Evolutionary conservation across 2,797 vertebrate genomes (phyloP), one percentile per base, ranked within the genome.

Genomic region (Coracias cyanogaster): DNA sequence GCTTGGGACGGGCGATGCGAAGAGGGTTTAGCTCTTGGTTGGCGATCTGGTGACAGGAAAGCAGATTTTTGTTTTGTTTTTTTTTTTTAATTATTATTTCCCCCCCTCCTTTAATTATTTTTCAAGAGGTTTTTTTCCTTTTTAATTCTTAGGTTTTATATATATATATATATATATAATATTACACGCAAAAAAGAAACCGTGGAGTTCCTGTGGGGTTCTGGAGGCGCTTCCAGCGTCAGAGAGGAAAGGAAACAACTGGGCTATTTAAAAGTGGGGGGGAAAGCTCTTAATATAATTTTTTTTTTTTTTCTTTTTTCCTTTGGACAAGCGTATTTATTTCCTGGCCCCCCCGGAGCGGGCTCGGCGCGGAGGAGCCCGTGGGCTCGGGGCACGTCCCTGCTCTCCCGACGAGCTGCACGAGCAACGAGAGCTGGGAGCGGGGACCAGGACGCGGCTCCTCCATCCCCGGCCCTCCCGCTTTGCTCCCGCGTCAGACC

Each of bases 241-340:
- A 81, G 82, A 90, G 82, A 87, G 79, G 87, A 86, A 92, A 95
- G 93, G 84, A 88, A 73, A 67, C 62, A 22, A 74, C 55, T 61
- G 18, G 12, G 54, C 54, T 97, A 88, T 96, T 90, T 93, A 86
- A 90, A 78, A 39, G 28, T 51, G 64, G 79, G n/a, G 54, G 74
- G 72, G 24, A 64, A 73, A 77, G 82, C 86, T 94, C 41, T 87
- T 91, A 90, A 94, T 95, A 90, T 94, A 94, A 93, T 74, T 54
- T 66, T 72, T 82, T 66, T 71, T 90, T 79, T 54, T 16, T 43
- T 74, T 54, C 60, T 72, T 82, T 66, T 67, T 90, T 79, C 48
- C 41, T 43, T 89, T 45, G 49, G 83, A 86, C 82, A 87, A 91
- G 64, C 52, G 29, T 96, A 92, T 96, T 97, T 96, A 95, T 96